A percentile compares a stretch with the other conserved stretches of the same genome.
These are phyloP conservation scores for Sebastes kiyomatsui DNA, from an alignment of 2,797 vertebrate genomes.

Conservation along the genomic window DNA sequence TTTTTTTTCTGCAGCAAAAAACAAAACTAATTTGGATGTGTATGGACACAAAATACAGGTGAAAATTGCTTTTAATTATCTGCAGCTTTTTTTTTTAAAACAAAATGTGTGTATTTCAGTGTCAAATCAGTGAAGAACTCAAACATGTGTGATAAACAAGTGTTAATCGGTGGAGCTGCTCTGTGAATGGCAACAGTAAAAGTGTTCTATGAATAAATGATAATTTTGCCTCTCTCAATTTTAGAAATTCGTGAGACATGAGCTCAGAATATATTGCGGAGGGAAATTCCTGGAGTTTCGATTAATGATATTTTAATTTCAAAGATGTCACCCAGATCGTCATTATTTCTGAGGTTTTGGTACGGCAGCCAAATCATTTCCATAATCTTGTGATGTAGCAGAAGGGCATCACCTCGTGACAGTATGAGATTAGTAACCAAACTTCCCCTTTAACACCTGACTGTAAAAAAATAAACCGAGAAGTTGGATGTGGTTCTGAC, in stretches of 20 bases:
- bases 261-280: background rate
- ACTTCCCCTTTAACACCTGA: slow-evolving; percentile 53
- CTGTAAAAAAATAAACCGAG: background rate
- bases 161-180: background rate
- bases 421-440: background rate
- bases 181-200: background rate
- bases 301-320: background rate
- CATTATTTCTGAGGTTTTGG: background rate
- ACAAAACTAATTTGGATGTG: too few relatives aligned
- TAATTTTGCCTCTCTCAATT: background rate
- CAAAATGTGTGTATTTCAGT: background rate
- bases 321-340: background rate
- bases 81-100: too few relatives aligned
- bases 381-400: background rate
- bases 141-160: background rate
- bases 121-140: background rate
- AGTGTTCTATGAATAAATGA: background rate
- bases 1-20: too few relatives aligned
- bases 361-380: background rate
- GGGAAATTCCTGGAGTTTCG: background rate
- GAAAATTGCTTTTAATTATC: too few relatives aligned
- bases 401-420: background rate
- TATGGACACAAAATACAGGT: too few relatives aligned
- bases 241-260: background rate
- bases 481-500: background rate